phyloP scores from a whole-genome alignment of 1,140 invertebrate genomes.

The Carposina sasakii region DNA sequence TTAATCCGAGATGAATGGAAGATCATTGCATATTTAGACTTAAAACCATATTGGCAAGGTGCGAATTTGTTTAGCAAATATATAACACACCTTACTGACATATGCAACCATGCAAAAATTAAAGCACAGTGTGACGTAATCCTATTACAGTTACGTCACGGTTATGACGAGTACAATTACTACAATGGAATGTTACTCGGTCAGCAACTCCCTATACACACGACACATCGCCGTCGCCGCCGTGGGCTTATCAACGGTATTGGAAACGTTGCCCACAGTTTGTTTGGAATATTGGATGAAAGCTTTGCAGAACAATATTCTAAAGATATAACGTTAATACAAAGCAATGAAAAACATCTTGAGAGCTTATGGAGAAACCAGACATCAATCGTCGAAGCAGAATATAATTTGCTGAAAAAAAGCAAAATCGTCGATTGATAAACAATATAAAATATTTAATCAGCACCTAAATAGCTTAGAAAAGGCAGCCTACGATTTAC shows the following conservation, averaged over 20 bases:
- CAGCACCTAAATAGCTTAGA: constrained; percentile 3
- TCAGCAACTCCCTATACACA: too few species aligned
- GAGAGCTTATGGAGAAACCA: constrained; percentile 12
- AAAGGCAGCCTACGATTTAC: background rate
- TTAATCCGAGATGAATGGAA: constrained; percentile 28
- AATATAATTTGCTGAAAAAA: constrained; percentile 11
- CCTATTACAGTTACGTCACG: constrained; percentile 18
- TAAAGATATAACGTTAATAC: constrained; percentile 7
- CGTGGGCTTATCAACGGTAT: constrained; percentile 24
- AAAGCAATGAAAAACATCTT: constrained; percentile 13
- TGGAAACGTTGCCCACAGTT: constrained; percentile 17
- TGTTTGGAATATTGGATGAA: constrained; percentile 16
- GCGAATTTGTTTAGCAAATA: constrained; percentile 4
- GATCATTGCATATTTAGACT: constrained; percentile 23
- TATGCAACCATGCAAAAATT: background rate
- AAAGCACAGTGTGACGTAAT: constrained; percentile 9
- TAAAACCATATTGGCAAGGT: constrained; percentile 20
- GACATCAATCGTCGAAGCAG: constrained; percentile 8
- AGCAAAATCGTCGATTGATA: constrained; percentile 7
- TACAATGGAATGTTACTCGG: constrained; percentile 15
- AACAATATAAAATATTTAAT: constrained; percentile 14
- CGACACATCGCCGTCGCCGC: background rate
- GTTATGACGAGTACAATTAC: constrained; percentile 14
- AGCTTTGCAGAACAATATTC: constrained; percentile 14
- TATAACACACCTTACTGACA: background rate